Evolutionary conservation across 2,888 invertebrate species (phyloP).

Genomic region (Spatulosminthurus flaviceps): DNA sequence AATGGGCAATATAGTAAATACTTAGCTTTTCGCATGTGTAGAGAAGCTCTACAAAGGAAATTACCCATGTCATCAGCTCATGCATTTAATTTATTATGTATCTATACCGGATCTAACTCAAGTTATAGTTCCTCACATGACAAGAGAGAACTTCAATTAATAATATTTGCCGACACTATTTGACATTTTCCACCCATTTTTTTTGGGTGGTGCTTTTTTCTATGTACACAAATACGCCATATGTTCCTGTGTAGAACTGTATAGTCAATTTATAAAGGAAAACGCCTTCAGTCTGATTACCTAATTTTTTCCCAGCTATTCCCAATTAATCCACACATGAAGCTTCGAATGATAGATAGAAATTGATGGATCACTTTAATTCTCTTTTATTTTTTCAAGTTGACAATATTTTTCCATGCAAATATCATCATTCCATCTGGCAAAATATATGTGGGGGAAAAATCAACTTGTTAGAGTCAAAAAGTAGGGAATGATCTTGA

Average conservation of each 20-base stretch:
- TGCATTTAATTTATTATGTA: too few relatives aligned
- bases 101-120: not conserved
- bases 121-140: not conserved
- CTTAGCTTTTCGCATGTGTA: too few relatives aligned
- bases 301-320: not conserved
- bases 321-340: not conserved
- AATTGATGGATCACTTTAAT: conserved; percentile 11
- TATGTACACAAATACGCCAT: too few relatives aligned
- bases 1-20: too few relatives aligned
- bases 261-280: not conserved
- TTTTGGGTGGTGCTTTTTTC: not conserved
- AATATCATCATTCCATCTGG: too few relatives aligned
- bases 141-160: conserved; percentile 18
- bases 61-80: too few relatives aligned
- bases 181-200: conserved; percentile 16
- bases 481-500: too few relatives aligned
- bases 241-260: not conserved
- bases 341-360: not conserved
- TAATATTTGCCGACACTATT: conserved; percentile 1
- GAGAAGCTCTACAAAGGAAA: too few relatives aligned
- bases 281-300: not conserved
- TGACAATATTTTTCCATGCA: too few relatives aligned
- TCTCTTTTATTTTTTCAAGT: not conserved
- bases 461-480: too few relatives aligned
- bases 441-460: too few relatives aligned